These are phyloP conservation scores for Hymenochirus boettgeri DNA, from an alignment of 2,113 vertebrate genomes.

Conservation along the genomic window DNA sequence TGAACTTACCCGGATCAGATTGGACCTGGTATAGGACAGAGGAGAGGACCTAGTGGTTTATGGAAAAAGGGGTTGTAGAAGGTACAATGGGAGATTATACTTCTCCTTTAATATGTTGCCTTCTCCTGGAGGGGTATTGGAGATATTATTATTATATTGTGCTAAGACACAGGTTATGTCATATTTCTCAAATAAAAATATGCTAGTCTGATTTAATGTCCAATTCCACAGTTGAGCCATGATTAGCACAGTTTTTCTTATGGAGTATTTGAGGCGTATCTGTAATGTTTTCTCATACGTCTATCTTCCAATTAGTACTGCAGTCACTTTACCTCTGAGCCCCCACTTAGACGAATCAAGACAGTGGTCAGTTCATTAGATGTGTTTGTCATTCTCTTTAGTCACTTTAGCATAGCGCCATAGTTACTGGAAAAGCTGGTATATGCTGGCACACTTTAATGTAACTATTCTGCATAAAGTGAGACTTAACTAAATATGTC, in stretches of 20 bases:
- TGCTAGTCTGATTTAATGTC: too few species aligned
- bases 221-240: too few species aligned
- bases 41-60: too few species aligned
- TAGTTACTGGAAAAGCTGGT: slow-evolving; percentile 33
- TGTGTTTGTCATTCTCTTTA: slow-evolving; percentile 35
- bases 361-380: slow-evolving; percentile 35
- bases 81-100: too few species aligned
- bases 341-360: slow-evolving; percentile 33
- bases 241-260: slow-evolving; percentile 30
- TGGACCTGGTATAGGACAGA: too few species aligned
- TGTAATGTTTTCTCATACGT: slow-evolving; percentile 31
- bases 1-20: too few species aligned
- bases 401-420: slow-evolving; percentile 29
- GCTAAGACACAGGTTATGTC: too few species aligned
- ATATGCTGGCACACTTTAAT: slow-evolving; percentile 24
- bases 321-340: slow-evolving; percentile 25
- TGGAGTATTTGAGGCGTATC: not conserved
- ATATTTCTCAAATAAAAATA: too few species aligned
- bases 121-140: too few species aligned
- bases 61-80: too few species aligned
- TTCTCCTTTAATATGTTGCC: too few species aligned
- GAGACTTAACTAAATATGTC: slow-evolving; percentile 11
- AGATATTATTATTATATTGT: too few species aligned
- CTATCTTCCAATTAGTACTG: slow-evolving; percentile 38
- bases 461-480: slow-evolving; percentile 2